Conservation (phyloP, 2,113 vertebrate genomes). For the Nannobrachium achirus region DNA sequence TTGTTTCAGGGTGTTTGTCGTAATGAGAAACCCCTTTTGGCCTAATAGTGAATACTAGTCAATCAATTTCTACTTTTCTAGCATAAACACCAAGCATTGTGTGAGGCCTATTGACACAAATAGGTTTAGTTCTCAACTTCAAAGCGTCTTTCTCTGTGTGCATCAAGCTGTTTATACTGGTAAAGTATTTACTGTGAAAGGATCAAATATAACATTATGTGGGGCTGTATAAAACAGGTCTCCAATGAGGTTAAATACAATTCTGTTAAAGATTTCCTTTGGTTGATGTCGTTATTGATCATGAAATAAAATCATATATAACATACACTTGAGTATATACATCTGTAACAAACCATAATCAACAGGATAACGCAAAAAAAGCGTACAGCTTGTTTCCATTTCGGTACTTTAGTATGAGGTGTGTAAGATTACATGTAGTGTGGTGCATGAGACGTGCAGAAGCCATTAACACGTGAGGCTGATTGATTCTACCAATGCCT, state of each 20-base stretch:
- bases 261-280: too few relatives aligned
- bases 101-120: background rate
- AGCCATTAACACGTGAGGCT: too few relatives aligned
- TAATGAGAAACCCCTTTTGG: slow-evolving; percentile 1
- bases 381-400: too few relatives aligned
- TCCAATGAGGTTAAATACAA: slow-evolving; percentile 14
- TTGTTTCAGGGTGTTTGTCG: background rate
- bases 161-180: background rate
- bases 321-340: too few relatives aligned
- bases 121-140: background rate
- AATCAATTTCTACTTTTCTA: slow-evolving; percentile 18
- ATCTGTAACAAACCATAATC: too few relatives aligned
- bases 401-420: too few relatives aligned
- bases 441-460: too few relatives aligned
- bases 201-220: background rate
- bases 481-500: too few relatives aligned
- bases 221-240: background rate
- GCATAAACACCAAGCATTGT: background rate
- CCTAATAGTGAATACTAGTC: background rate
- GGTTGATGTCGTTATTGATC: too few relatives aligned
- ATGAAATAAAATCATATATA: too few relatives aligned
- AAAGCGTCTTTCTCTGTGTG: background rate
- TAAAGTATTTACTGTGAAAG: background rate
- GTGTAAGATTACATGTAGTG: too few relatives aligned
- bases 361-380: too few relatives aligned